phyloP scores from a whole-genome alignment of 2,113 vertebrate genomes.

The Thryonomys swinderianus region DNA sequence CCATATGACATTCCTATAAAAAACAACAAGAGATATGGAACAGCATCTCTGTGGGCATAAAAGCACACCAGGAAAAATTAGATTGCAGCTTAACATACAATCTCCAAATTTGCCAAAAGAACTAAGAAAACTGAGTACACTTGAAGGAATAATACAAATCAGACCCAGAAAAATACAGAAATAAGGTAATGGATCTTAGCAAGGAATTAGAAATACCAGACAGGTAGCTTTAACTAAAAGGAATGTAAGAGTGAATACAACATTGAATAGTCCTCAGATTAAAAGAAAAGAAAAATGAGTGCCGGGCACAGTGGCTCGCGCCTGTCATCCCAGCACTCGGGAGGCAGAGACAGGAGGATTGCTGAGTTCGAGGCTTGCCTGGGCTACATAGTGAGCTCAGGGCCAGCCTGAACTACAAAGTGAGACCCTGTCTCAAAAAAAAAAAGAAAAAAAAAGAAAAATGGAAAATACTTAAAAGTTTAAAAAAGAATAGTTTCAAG shows the following conservation, averaged over 20 bases:
- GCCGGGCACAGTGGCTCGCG: no score
- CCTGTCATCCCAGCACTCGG: no score
- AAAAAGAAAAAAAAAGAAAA: not conserved
- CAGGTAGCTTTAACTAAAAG: conserved; percentile 1
- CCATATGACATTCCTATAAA: not conserved
- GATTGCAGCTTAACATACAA: not conserved
- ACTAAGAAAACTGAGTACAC: not conserved
- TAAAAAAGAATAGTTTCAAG: not conserved
- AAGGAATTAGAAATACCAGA: conserved; percentile 9
- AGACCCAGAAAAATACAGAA: not conserved
- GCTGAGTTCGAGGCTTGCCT: no score
- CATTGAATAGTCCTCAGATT: not conserved
- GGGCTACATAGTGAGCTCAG: no score
- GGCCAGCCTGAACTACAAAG: no score
- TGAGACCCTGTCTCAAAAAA: no score
- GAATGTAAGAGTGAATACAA: not conserved
- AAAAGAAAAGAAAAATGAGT: no score
- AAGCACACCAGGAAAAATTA: not conserved
- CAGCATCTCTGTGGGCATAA: not conserved
- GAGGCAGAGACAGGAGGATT: no score
- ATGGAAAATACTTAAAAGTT: not conserved
- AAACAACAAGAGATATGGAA: not conserved
- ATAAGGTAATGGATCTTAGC: not conserved
- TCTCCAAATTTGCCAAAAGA: conserved; percentile 3
- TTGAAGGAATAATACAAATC: not conserved